phyloP scores from a whole-genome alignment of 2,113 vertebrate species.

The Scortum barcoo region DNA sequence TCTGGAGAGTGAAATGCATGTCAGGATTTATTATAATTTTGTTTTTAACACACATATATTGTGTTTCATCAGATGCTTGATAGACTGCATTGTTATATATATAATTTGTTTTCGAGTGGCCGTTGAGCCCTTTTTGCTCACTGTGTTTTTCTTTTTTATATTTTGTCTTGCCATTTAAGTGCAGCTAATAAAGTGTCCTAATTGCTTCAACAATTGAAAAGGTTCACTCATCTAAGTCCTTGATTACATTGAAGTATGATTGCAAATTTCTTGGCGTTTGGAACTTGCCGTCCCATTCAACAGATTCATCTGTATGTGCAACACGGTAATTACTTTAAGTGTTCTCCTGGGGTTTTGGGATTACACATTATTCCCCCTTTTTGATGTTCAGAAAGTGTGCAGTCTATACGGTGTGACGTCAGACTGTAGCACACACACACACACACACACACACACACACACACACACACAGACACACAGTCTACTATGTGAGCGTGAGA shows the following conservation, averaged over 20 bases:
- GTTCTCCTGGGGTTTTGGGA: slow-evolving; percentile 54
- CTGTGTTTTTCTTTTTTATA: neutral
- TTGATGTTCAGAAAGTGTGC: slow-evolving; percentile 39
- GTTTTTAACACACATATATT: neutral
- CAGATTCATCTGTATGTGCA: slow-evolving; percentile 47
- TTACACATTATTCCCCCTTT: slow-evolving; percentile 36
- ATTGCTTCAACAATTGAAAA: slow-evolving; percentile 44
- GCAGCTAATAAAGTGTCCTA: slow-evolving; percentile 51
- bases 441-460: neutral
- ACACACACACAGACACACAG: neutral
- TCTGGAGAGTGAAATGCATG: slow-evolving; percentile 3
- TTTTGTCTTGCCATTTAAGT: slow-evolving; percentile 30
- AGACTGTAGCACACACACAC: neutral
- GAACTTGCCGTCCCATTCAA: slow-evolving; percentile 50
- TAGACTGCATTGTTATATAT: neutral
- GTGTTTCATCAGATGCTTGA: neutral
- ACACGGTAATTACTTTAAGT: slow-evolving; percentile 71
- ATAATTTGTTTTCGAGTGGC: neutral
- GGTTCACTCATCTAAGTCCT: slow-evolving; percentile 40
- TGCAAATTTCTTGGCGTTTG: slow-evolving; percentile 39
- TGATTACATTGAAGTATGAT: slow-evolving; percentile 66
- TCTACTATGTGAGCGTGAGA: neutral
- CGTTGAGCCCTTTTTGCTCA: neutral
- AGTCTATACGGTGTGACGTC: neutral
- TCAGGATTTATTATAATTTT: neutral